Evolutionary conservation across 2,113 vertebrate genomes (phyloP).

Genomic region (Tychaedon coryphoeus): DNA sequence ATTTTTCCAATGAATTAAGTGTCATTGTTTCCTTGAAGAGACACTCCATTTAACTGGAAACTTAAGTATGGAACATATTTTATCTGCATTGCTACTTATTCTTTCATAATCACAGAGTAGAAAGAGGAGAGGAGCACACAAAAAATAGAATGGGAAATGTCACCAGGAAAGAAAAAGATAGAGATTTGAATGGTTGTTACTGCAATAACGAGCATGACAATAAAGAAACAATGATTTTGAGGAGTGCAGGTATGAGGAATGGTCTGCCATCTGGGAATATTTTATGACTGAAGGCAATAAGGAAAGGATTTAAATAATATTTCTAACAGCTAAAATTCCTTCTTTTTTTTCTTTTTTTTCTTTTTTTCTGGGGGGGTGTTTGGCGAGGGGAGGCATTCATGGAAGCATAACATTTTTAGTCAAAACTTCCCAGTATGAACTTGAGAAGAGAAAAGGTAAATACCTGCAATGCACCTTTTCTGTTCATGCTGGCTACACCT

Average conservation of each 20-base stretch:
- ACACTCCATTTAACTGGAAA: neutral
- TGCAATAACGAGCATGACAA: neutral
- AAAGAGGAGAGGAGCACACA: neutral
- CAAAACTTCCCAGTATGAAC: neutral
- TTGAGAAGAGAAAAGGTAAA: neutral
- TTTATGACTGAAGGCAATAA: neutral
- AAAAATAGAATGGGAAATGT: neutral
- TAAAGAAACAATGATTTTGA: neutral
- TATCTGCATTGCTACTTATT: neutral
- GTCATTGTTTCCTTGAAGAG: neutral
- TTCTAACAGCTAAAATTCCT: neutral
- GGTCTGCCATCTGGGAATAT: neutral
- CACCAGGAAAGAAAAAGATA: neutral
- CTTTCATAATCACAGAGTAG: neutral
- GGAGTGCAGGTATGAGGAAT: neutral
- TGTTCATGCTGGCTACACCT: neutral
- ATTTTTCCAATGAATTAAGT: neutral
- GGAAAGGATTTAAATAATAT: neutral
- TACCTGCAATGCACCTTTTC: neutral
- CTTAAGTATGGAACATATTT: neutral
- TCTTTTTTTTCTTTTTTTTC: accelerated
- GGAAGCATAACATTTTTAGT: neutral
- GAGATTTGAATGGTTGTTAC: neutral
- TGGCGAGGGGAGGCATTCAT: neutral
- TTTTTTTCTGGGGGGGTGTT: too few relatives aligned